A percentile compares a stretch with the other conserved stretches of the same genome.
Evolutionary conservation across 2,888 invertebrate genomes (phyloP).

Genomic region (Acanthosepion esculentum): DNA sequence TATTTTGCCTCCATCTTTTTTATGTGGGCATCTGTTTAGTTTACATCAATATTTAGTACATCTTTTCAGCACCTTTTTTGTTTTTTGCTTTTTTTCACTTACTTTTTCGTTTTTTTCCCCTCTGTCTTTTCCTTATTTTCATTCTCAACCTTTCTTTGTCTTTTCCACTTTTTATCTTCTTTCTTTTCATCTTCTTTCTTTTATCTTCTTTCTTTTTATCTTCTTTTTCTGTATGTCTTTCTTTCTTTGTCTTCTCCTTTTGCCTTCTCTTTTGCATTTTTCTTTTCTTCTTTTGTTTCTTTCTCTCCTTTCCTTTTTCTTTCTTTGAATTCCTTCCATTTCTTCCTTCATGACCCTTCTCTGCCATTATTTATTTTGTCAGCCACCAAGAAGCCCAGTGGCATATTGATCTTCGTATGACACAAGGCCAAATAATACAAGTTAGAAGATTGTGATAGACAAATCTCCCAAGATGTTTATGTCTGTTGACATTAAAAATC

Average conservation of each 20-base stretch:
- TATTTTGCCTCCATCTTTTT: not conserved
- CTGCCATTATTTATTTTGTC: not conserved
- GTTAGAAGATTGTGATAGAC: no score
- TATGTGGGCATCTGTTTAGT: not conserved
- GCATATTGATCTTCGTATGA: no score
- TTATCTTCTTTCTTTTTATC: not conserved
- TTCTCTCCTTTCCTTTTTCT: not conserved
- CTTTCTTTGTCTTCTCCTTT: not conserved
- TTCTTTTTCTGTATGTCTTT: not conserved
- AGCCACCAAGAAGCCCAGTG: no score
- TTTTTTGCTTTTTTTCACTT: not conserved
- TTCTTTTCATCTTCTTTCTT: not conserved
- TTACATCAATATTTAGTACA: not conserved
- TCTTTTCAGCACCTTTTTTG: not conserved
- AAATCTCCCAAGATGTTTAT: no score
- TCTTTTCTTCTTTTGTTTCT: not conserved
- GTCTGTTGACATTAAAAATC: no score
- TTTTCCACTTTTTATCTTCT: not conserved
- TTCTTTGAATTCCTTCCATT: not conserved
- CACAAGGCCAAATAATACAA: no score
- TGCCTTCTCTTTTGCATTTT: no score
- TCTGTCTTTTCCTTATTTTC: not conserved
- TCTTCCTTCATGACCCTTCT: no score
- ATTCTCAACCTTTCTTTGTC: not conserved
- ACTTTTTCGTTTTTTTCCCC: not conserved